These are phyloP conservation scores for Noturus placidus DNA, from an alignment of 2,113 vertebrate species.

Conservation along the genomic window DNA sequence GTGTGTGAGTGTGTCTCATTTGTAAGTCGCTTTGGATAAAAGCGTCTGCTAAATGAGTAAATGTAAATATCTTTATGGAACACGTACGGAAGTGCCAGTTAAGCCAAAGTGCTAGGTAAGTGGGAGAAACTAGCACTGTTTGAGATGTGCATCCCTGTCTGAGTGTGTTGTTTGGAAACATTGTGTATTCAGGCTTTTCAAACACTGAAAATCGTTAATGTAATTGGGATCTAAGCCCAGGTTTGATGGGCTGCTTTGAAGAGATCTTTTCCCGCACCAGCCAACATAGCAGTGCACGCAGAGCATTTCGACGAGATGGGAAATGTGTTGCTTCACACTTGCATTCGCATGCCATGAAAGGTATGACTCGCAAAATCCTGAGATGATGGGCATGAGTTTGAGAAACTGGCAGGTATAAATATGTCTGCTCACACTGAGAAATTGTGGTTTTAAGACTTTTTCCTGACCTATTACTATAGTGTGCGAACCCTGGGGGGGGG, in stretches of 20 bases:
- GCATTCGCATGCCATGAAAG: background rate
- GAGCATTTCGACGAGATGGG: background rate
- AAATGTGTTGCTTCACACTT: slow-evolving; percentile 10
- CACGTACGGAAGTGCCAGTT: slow-evolving; percentile 12
- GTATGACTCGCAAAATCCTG: slow-evolving; percentile 22
- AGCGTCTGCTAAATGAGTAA: no score
- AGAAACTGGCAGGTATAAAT: background rate
- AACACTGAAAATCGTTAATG: background rate
- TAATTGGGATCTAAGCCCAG: background rate
- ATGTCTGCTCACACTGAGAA: background rate
- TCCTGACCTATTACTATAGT: slow-evolving; percentile 1
- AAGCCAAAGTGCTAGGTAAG: slow-evolving; percentile 31
- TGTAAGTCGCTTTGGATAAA: no score
- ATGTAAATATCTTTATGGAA: slow-evolving; percentile 38
- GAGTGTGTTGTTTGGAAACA: background rate
- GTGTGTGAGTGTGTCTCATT: no score
- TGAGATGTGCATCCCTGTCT: background rate
- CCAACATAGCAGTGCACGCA: background rate
- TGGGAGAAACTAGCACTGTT: background rate
- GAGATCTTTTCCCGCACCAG: slow-evolving; percentile 5
- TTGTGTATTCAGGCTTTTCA: background rate
- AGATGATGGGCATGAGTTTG: background rate
- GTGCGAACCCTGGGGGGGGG: background rate
- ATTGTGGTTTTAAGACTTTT: background rate
- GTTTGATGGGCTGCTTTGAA: background rate